Evolutionary conservation across 2,888 invertebrate genomes (phyloP), one percentile per base, ranked within the genome.

Genomic region (Drosophila incognita): DNA sequence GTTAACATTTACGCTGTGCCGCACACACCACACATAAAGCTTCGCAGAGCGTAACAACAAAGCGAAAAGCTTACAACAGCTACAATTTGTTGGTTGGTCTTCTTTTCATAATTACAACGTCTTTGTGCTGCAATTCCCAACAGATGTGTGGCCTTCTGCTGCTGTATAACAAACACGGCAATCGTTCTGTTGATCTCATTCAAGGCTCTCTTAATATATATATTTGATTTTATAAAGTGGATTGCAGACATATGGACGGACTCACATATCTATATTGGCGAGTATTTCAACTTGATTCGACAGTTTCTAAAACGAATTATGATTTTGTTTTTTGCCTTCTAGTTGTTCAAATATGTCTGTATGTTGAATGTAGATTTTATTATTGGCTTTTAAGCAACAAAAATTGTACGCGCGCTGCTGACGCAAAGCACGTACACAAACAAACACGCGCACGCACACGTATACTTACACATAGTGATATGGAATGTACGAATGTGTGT

Each of bases 341-440:
- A 13, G 53, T 48, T 64, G 58, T 54, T 63, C 18, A 60, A 40
- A 57, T 57, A 57, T 57, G 15, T 8, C 13, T 21, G 24, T 24
- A 24, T 46, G 2, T 27, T 40, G 13, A 40, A 56, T 57, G 52
- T 70, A 58, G 62, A 57, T 65, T 59, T 60, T 64, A 49, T 57
- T 65, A 62, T 59, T 69, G 42, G 36, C 53, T 66, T 64, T 51
- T 57, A 27, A 58, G 24, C 64, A 73, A 69, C 54, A 70, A 66
- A 73, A 74, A 56, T 74, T 74, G 67, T 83, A 77, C 69, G 81
- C 48, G 74, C 62, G 57, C 49, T 70, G 70, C 81, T 85, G 87
- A 85, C 84, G 87, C 84, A 84, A 76, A 80, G 77, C 85, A 85
- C 85, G 81, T 84, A 81, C 82, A 82, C 76, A 76, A 40, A 78